Evolutionary conservation across 2,888 invertebrate genomes (phyloP), one percentile per base, ranked within the genome.

Genomic region (Crioceris asparagi): DNA sequence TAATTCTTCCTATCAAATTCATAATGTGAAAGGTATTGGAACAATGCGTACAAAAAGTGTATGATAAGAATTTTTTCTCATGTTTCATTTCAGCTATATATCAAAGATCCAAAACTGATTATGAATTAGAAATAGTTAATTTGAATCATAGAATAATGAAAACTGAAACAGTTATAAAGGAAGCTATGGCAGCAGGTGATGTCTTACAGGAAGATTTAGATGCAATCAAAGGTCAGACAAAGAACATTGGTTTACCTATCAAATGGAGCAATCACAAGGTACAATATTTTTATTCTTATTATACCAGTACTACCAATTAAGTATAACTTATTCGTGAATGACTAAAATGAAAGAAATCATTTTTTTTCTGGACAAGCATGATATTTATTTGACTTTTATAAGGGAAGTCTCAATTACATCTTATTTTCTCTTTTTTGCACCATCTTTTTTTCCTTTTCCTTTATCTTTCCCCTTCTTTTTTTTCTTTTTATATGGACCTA

Each of bases 121-220:
- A 54, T 19, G 55, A 60, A 36, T 39, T 60, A n/a, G 56, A 59
- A 36, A 36, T 50, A 4, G 49, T 47, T 3, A 41, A 51, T n/a
- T 32, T 60, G 25, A 43, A 48, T 17, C 47, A 51, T 17, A 49
- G 55, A 38, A 19, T 59, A 5, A 43, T 54, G 34, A 35, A 14
- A 2, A 50, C 47, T 17, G 52, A 54, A 19, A 44, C 46, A 35
- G 37, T 49, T 3, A 38, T 61, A 3, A 51, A 53, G 31, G 55
- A 60, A 35, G 44, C 52, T 23, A 37, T 49, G 2, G 55, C 57
- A 27, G 50, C 52, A 10, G 57, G 56, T 4, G 52, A 57, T 32
- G 40, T 52, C 11, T 33, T 62, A 10, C 36, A 59, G 26, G 53
- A 57, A 33, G 60, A 60, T 36, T 39, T 62, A 18, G 51, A 54